Percentiles rank a stretch among this genome's conserved stretches.
Conservation (phyloP, 1,140 invertebrate species). For the Polypedilum vanderplanki region DNA sequence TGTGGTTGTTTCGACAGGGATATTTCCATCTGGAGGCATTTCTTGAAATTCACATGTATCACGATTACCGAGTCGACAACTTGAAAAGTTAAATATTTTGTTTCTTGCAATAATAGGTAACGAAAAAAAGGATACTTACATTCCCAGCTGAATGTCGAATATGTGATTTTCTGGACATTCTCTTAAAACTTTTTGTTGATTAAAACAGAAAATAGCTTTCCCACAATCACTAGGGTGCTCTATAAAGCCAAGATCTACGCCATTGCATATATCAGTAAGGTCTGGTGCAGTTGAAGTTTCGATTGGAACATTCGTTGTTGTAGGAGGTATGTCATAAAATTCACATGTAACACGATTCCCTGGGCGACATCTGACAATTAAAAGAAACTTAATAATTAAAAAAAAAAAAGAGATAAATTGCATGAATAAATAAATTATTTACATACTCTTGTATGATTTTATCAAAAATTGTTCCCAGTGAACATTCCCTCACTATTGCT, state of each 20-base stretch:
- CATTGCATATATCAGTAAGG: background rate
- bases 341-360: background rate
- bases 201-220: background rate
- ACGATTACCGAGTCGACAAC: background rate
- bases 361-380: background rate
- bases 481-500: background rate
- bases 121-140: background rate
- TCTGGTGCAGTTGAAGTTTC: background rate
- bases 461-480: background rate
- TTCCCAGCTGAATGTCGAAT: background rate
- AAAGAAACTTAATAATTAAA: background rate
- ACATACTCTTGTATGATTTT: background rate
- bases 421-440: background rate
- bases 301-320: background rate
- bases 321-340: background rate
- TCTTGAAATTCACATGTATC: background rate
- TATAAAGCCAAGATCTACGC: background rate
- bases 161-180: background rate
- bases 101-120: too few species aligned
- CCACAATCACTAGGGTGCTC: background rate
- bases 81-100: too few species aligned
- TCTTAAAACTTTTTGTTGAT: background rate
- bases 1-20: background rate
- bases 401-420: background rate
- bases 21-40: too few species aligned